Evolutionary conservation across 2,113 vertebrate species (phyloP).

Genomic region (Ranitomeya imitator): DNA sequence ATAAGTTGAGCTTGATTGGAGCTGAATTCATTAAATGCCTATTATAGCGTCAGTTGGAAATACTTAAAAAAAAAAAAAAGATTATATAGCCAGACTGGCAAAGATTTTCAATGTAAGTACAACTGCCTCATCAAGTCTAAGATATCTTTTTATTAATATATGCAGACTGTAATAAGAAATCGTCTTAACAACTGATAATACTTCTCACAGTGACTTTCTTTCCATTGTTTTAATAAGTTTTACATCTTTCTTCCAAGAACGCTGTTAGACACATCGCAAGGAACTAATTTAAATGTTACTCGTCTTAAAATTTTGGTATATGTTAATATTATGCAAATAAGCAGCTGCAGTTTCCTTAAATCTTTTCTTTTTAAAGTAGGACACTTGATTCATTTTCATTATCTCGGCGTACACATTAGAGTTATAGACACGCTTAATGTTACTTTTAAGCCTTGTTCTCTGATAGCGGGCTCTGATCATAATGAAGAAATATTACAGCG

Average conservation of each 20-base stretch:
- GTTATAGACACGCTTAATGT: constrained; percentile 39
- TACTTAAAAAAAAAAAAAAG: too few species aligned
- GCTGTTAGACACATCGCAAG: constrained; percentile 48
- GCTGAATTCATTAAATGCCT: too few species aligned
- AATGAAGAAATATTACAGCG: constrained; percentile 38
- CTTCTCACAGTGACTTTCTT: neutral
- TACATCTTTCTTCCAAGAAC: neutral
- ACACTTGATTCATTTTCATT: constrained; percentile 46
- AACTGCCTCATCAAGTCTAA: too few species aligned
- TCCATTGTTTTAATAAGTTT: neutral
- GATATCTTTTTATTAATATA: too few species aligned
- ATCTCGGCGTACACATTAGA: constrained; percentile 42
- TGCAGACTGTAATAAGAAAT: too few species aligned
- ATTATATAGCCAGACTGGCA: too few species aligned
- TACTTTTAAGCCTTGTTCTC: constrained; percentile 48
- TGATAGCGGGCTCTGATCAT: constrained; percentile 44
- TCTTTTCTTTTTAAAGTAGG: constrained; percentile 43
- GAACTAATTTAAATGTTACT: constrained; percentile 18
- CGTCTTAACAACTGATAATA: neutral
- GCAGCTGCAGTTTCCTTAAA: neutral
- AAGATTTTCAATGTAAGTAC: too few species aligned
- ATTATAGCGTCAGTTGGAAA: too few species aligned
- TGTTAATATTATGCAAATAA: constrained; percentile 51
- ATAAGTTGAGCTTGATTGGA: too few species aligned
- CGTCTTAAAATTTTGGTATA: constrained; percentile 17